These are phyloP conservation scores for Digitonthophagus gazella DNA, from an alignment of 2,888 invertebrate species.

Conservation along the genomic window DNA sequence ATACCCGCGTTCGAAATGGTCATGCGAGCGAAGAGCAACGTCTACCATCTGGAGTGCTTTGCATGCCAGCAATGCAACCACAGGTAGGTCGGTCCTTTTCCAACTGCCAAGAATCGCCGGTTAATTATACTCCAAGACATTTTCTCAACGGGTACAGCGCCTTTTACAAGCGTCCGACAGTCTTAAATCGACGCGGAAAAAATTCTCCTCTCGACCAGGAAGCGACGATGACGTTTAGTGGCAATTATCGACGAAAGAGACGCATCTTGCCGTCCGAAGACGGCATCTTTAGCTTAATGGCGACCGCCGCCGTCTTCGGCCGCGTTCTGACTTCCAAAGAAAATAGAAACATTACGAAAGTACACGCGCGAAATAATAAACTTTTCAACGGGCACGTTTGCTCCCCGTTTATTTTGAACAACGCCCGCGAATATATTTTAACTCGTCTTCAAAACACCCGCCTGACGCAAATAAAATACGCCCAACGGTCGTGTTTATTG, in stretches of 20 bases:
- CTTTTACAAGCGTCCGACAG: constrained; percentile 8
- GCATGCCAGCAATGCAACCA: constrained; percentile 94
- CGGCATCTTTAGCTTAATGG: constrained; percentile 4
- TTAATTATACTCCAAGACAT: constrained; percentile 31
- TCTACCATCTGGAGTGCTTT: constrained; percentile 92
- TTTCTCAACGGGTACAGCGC: background rate
- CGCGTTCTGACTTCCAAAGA: constrained; percentile 1
- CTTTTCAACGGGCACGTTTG: constrained; percentile 6
- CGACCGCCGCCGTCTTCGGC: background rate
- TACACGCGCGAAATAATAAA: constrained; percentile 5
- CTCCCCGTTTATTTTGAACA: constrained; percentile 3
- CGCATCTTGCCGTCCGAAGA: background rate
- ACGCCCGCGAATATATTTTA: background rate
- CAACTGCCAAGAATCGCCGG: constrained; percentile 34
- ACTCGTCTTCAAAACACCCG: background rate
- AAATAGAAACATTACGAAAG: constrained; percentile 6
- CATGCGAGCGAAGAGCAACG: constrained; percentile 89
- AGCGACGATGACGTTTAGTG: constrained; percentile 1
- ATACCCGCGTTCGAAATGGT: constrained; percentile 96
- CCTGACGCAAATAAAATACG: background rate
- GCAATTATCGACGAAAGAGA: constrained; percentile 9
- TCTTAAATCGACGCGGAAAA: constrained; percentile 5
- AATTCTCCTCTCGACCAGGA: background rate
- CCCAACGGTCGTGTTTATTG: background rate
- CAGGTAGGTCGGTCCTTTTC: constrained; percentile 59